A percentile compares a stretch with the other conserved stretches of the same genome.
Evolutionary conservation across 2,113 vertebrate genomes (phyloP).

Genomic region (Amazona vittata): DNA sequence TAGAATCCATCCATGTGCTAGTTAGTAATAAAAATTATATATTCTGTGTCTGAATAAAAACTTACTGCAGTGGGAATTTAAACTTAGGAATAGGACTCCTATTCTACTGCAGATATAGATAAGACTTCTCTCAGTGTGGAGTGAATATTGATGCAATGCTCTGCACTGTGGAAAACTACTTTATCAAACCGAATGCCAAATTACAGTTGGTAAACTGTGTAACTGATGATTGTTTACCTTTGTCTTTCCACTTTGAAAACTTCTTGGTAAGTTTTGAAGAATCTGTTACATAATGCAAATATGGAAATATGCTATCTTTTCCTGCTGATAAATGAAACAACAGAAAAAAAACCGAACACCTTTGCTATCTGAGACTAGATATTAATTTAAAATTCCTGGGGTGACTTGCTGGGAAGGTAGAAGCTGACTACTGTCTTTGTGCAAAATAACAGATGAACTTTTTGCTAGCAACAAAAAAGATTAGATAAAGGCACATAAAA

Average conservation of each 20-base stretch:
- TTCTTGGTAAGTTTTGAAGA: neutral
- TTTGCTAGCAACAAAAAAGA: neutral
- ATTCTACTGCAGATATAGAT: slow-evolving; percentile 31
- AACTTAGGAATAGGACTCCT: slow-evolving; percentile 9
- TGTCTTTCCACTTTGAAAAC: neutral
- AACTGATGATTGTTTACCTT: neutral
- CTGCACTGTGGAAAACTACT: slow-evolving; percentile 17
- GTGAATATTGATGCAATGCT: slow-evolving; percentile 51
- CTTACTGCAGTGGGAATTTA: slow-evolving; percentile 1
- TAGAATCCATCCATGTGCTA: slow-evolving; percentile 39
- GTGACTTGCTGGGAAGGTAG: neutral
- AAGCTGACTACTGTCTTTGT: neutral
- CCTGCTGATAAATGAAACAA: neutral
- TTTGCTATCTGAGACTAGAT: neutral
- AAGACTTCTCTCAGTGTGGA: neutral
- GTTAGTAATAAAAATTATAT: slow-evolving; percentile 25
- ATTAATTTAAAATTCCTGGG: neutral
- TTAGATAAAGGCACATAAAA: neutral
- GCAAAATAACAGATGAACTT: neutral
- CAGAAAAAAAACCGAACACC: neutral
- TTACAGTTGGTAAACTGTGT: neutral
- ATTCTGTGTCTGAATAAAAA: slow-evolving; percentile 44
- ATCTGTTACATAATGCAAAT: neutral
- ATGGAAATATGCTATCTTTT: neutral
- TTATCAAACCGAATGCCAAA: slow-evolving; percentile 27